phyloP scores from a whole-genome alignment of 1,140 invertebrate genomes.

The Drosophila littoralis region DNA sequence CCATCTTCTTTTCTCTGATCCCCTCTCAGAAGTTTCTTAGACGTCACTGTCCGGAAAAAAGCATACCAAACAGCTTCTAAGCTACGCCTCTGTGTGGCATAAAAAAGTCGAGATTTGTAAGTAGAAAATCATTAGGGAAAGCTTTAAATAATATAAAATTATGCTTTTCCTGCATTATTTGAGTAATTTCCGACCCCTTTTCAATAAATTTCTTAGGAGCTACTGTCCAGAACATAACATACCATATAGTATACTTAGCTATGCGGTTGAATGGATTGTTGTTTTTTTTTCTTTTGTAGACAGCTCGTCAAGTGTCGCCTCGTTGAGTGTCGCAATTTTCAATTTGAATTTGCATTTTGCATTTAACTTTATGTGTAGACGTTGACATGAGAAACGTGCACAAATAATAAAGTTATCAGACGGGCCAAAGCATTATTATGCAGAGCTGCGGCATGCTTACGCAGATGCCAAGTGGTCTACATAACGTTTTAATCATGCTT shows the following conservation, averaged over 20 bases:
- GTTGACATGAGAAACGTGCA: constrained; percentile 46
- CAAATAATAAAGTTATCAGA: constrained; percentile 62
- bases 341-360: constrained; percentile 71
- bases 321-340: constrained; percentile 60
- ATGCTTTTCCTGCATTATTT: no score
- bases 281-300: constrained; percentile 50
- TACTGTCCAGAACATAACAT: constrained; percentile 5
- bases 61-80: no score
- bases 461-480: constrained; percentile 3
- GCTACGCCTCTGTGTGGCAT: no score
- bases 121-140: no score
- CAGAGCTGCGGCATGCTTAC: constrained; percentile 6
- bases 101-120: no score
- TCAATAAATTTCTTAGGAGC: neutral
- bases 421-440: constrained; percentile 25
- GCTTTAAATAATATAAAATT: no score
- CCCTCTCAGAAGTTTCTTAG: neutral
- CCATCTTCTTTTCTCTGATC: neutral
- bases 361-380: constrained; percentile 51
- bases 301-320: constrained; percentile 64
- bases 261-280: constrained; percentile 22
- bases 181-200: no score
- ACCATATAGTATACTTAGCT: constrained; percentile 14
- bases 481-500: constrained; percentile 3
- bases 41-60: no score